Conservation (phyloP, 2,888 invertebrate species). For the Troides helena region DNA sequence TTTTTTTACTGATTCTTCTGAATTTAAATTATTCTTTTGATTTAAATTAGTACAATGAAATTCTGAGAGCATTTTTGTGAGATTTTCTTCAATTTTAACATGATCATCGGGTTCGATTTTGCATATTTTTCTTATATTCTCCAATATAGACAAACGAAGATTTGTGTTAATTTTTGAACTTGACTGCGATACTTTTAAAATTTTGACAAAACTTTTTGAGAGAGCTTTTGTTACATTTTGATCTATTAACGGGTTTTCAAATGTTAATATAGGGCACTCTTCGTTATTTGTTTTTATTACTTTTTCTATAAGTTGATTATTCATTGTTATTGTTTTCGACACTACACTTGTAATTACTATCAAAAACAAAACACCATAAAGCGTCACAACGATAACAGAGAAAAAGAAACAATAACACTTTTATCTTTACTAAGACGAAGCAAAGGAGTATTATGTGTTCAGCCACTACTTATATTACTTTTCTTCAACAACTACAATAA, state of each 20-base stretch:
- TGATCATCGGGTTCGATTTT: constrained; percentile 55
- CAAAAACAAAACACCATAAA: too few species aligned
- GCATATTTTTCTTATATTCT: constrained; percentile 62
- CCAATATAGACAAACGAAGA: constrained; percentile 52
- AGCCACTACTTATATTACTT: too few species aligned
- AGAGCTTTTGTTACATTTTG: constrained; percentile 56
- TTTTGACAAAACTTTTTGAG: constrained; percentile 63
- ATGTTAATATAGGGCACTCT: constrained; percentile 53
- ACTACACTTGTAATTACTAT: not conserved
- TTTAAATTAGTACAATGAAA: constrained; percentile 46
- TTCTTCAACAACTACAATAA: too few species aligned
- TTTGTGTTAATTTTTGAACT: constrained; percentile 54
- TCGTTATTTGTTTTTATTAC: constrained; percentile 53
- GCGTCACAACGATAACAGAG: too few species aligned
- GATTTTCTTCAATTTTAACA: constrained; percentile 49
- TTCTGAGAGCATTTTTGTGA: constrained; percentile 48
- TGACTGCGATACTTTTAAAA: constrained; percentile 52
- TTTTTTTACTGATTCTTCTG: constrained; percentile 39
- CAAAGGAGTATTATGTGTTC: too few species aligned
- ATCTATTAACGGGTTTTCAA: constrained; percentile 62
- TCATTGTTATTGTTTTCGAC: constrained; percentile 45
- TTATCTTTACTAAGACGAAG: too few species aligned
- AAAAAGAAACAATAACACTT: too few species aligned
- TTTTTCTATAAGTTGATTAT: constrained; percentile 59
- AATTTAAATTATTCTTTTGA: constrained; percentile 22